Base-by-base conservation (phyloP, 2,888 invertebrate species). In the Drosophila melanosoma region DNA sequence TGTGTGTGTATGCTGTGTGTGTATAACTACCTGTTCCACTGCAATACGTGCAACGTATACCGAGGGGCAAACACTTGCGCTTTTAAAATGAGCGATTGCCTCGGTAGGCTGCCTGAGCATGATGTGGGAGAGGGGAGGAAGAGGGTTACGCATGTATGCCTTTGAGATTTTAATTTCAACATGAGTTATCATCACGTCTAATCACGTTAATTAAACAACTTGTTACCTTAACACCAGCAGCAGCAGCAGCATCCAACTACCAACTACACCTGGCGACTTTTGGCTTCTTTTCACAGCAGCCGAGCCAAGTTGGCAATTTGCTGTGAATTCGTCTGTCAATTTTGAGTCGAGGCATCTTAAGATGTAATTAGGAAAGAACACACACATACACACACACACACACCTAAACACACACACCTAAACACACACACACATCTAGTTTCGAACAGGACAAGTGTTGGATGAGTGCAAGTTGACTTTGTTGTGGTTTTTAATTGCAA, bases 161-260 rank as follows among this genome's bases (percentile, higher is more conserved):
- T 81, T 72, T 68, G 76, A 79, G 83, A 83, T 74, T 82, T 79
- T 73, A 74, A 82, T 79, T 84, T 77, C 77, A 76, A 80, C 81
- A 70, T 82, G 84, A 81, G 81, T 70, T 84, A 85, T 84, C 84
- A 78, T 72, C 79, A 75, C 75, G 75, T 88, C 81, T 86, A 88
- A 90, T 88, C 90, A 81, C 79, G 87, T 88, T 90, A 88, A 88
- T 88, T 90, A 90, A 88, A 82, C 83, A 76, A 74, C 76, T 83
- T 89, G 86, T 79, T 75, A 85, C 83, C 87, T 87, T 81, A 87
- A 60, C 49, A 60, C n/a, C 61, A 32, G 17, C 69, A 49, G 52
- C n/a, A 87, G 58, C 49, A 60, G 17, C 61, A 32, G 17, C 69
- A 49, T 54, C n/a, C 40, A 54, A 36, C 58, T 36, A 33, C 36